These are phyloP conservation scores for Microplitis manilae DNA, from an alignment of 2,888 invertebrate species.

Conservation along the genomic window DNA sequence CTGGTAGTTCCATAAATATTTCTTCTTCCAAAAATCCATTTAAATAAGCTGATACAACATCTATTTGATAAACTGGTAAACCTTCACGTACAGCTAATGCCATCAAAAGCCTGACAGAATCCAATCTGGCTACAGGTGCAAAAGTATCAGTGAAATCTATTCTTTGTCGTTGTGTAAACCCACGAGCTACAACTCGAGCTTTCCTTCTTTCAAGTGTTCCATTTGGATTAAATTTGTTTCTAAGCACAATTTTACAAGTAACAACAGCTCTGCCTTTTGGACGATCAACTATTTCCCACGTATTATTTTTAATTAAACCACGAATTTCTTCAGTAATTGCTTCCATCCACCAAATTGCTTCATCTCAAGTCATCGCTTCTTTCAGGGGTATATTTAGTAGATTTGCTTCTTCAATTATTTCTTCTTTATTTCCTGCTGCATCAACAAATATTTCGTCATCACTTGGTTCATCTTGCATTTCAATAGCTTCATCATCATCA, in stretches of 20 bases:
- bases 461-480: constrained; percentile 6
- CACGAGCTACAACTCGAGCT: constrained; percentile 49
- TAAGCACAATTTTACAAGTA: constrained; percentile 43
- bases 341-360: constrained; percentile 43
- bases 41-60: constrained; percentile 52
- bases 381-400: constrained; percentile 34
- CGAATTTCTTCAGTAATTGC: constrained; percentile 49
- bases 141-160: constrained; percentile 51
- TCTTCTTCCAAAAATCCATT: constrained; percentile 51
- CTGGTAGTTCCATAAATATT: constrained; percentile 48
- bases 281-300: constrained; percentile 49
- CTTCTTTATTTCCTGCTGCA: constrained; percentile 16
- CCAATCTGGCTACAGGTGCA: constrained; percentile 47
- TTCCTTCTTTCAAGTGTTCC: constrained; percentile 48
- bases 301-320: constrained; percentile 50
- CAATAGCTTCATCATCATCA: neutral
- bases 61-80: constrained; percentile 51
- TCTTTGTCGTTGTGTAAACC: constrained; percentile 48
- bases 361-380: constrained; percentile 39
- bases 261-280: constrained; percentile 40
- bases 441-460: neutral
- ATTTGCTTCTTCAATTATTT: constrained; percentile 31
- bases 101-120: constrained; percentile 50
- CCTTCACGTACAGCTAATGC: constrained; percentile 47
- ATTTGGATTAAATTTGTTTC: constrained; percentile 47